phyloP scores from a whole-genome alignment of 1,140 invertebrate species.

The Chironomus striatipennis region DNA sequence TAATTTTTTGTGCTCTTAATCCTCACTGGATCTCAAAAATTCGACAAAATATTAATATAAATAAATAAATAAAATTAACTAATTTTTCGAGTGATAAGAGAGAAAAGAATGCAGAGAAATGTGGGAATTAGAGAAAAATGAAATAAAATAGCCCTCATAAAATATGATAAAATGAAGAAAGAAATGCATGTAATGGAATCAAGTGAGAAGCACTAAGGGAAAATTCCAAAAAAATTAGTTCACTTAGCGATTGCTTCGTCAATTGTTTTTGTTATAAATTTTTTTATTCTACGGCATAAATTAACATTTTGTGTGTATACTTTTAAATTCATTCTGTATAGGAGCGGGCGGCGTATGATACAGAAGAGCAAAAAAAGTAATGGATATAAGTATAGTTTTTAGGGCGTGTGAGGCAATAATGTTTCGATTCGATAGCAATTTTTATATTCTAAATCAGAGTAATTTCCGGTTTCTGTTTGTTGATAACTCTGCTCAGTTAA shows the following conservation, averaged over 20 bases:
- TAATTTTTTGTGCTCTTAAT: neutral
- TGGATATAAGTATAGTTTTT: neutral
- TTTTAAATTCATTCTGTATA: neutral
- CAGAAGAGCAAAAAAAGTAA: neutral
- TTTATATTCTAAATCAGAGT: neutral
- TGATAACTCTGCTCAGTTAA: neutral
- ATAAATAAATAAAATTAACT: neutral
- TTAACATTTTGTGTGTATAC: neutral
- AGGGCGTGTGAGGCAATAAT: conserved; percentile 14
- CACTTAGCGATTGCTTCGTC: neutral
- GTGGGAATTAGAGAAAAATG: neutral
- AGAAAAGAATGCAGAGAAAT: neutral
- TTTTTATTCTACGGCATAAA: conserved; percentile 15
- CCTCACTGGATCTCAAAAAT: neutral
- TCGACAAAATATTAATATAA: neutral
- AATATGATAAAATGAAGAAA: conserved; percentile 7
- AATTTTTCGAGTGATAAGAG: neutral
- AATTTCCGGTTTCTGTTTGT: neutral
- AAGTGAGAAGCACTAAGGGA: neutral
- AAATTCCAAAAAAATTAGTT: conserved; percentile 22
- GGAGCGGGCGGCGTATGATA: neutral
- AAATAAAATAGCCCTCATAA: neutral
- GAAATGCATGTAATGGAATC: conserved; percentile 7
- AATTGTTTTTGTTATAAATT: neutral
- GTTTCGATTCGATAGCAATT: neutral